Evolutionary conservation across 2,888 invertebrate genomes (phyloP).

Genomic region (Mellilla xanthometata): DNA sequence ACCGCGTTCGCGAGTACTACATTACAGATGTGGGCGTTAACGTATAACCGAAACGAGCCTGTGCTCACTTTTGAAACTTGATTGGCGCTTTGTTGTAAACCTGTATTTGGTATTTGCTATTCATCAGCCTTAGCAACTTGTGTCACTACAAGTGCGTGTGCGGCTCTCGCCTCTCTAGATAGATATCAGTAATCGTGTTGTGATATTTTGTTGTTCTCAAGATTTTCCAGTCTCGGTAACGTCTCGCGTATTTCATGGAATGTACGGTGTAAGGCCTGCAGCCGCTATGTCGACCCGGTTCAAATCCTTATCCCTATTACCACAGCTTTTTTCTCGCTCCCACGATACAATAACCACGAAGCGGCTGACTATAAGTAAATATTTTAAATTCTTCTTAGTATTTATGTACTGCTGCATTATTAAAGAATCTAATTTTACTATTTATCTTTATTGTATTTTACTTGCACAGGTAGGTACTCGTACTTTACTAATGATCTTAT

Average conservation of each 20-base stretch:
- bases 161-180: neutral
- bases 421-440: neutral
- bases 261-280: slow-evolving; percentile 31
- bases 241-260: slow-evolving; percentile 37
- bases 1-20: slow-evolving; percentile 65
- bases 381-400: neutral
- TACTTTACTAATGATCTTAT: slow-evolving; percentile 6
- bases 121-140: slow-evolving; percentile 15
- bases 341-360: slow-evolving; percentile 4
- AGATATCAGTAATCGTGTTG: slow-evolving; percentile 1
- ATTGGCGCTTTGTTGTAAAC: slow-evolving; percentile 29
- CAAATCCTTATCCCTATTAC: slow-evolving; percentile 29
- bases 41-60: slow-evolving; percentile 45
- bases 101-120: slow-evolving; percentile 14
- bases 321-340: slow-evolving; percentile 18
- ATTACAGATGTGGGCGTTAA: slow-evolving; percentile 58
- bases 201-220: slow-evolving; percentile 25
- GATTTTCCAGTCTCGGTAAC: slow-evolving; percentile 26
- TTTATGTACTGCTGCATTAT: neutral
- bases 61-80: slow-evolving; percentile 27
- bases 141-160: neutral
- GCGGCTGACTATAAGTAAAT: slow-evolving; percentile 2
- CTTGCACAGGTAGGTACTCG: neutral
- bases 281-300: slow-evolving; percentile 38
- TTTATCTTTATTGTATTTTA: neutral